A percentile compares a stretch with the other conserved stretches of the same genome.
These are phyloP conservation scores for Nycticryphes semicollaris DNA, from an alignment of 2,113 vertebrate genomes.

Conservation along the genomic window DNA sequence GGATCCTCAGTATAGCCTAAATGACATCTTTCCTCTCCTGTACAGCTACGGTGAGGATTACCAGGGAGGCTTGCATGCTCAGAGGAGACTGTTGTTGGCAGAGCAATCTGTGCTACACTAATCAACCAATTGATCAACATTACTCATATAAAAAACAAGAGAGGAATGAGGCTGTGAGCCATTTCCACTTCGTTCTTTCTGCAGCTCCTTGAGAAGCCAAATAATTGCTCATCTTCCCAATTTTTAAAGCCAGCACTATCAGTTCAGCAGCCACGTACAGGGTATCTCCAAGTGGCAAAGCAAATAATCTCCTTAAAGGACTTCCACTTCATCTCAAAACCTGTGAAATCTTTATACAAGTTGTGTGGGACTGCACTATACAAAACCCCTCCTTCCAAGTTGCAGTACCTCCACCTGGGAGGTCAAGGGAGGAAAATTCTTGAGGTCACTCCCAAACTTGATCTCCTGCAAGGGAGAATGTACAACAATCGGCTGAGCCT, in stretches of 20 bases:
- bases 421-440: slow-evolving; percentile 9
- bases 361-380: not conserved
- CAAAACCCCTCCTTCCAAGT: not conserved
- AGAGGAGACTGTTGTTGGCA: not conserved
- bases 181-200: not conserved
- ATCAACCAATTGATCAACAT: not conserved
- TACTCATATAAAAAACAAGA: not conserved
- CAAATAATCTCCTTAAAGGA: not conserved
- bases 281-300: not conserved
- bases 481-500: slow-evolving; percentile 22
- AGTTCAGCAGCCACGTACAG: not conserved
- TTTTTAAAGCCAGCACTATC: not conserved
- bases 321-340: not conserved
- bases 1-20: not conserved
- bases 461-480: not conserved
- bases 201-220: not conserved
- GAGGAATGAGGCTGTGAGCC: not conserved
- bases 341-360: not conserved
- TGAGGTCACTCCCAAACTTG: slow-evolving; percentile 16
- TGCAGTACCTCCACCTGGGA: not conserved
- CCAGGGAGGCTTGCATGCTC: not conserved
- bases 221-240: not conserved
- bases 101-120: not conserved
- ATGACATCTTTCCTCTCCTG: not conserved
- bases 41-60: not conserved